Conservation (phyloP, 2,888 invertebrate species). For the Apodemia hepburni region DNA sequence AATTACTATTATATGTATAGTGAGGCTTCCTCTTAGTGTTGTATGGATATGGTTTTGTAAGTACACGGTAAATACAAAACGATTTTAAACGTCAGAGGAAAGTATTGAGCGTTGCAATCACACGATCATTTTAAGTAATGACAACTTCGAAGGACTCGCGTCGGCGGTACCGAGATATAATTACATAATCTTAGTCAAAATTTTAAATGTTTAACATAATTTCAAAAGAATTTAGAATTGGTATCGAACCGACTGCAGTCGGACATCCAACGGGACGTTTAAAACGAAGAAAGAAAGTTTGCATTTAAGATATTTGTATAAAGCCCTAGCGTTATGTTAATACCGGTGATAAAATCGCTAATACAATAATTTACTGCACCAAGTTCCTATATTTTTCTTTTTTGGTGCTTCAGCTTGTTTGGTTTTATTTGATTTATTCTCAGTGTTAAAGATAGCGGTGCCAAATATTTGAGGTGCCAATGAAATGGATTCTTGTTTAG, state of each 20-base stretch:
- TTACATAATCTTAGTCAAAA: neutral
- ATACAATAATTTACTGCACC: slow-evolving; percentile 18
- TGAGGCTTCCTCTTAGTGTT: slow-evolving; percentile 78
- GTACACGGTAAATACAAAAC: slow-evolving; percentile 53
- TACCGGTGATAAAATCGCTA: neutral
- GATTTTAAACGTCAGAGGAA: slow-evolving; percentile 7
- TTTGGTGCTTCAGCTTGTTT: slow-evolving; percentile 48
- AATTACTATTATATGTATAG: slow-evolving; percentile 66
- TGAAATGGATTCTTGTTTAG: slow-evolving; percentile 21
- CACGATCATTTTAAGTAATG: slow-evolving; percentile 1
- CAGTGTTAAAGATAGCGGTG: slow-evolving; percentile 59
- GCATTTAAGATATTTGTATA: slow-evolving; percentile 10
- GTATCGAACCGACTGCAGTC: neutral
- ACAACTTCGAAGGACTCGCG: neutral
- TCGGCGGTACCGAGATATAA: neutral
- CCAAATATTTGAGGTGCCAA: slow-evolving; percentile 71
- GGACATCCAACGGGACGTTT: neutral
- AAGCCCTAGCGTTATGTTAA: neutral
- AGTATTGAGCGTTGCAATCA: slow-evolving; percentile 10
- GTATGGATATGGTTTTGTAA: slow-evolving; percentile 70
- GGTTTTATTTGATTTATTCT: slow-evolving; percentile 36
- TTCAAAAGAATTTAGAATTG: neutral
- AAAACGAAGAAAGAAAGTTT: neutral
- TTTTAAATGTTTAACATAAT: neutral
- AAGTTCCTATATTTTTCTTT: slow-evolving; percentile 48